Percentiles rank a stretch among this genome's conserved stretches.
phyloP scores from a whole-genome alignment of 2,113 vertebrate species.

The Siniperca knerii region DNA sequence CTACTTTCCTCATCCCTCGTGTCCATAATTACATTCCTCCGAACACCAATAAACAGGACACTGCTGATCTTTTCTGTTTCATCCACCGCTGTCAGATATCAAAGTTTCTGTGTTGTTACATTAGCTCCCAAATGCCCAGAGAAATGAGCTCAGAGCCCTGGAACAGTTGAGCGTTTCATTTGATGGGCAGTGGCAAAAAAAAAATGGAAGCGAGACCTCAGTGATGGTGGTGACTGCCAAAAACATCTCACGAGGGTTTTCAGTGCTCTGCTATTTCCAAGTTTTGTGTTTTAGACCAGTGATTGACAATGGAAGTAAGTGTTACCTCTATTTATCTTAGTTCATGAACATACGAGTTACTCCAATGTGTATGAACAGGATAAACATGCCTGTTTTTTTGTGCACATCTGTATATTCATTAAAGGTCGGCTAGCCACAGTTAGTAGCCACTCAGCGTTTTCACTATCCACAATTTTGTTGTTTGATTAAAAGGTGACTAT shows the following conservation, averaged over 20 bases:
- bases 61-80: slow-evolving; percentile 28
- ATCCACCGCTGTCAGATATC: slow-evolving; percentile 35
- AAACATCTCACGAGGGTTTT: slow-evolving; percentile 5
- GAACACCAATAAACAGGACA: slow-evolving; percentile 25
- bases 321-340: not conserved
- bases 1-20: slow-evolving; percentile 14
- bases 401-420: too few species aligned
- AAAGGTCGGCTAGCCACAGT: too few species aligned
- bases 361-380: not conserved
- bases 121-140: slow-evolving; percentile 43
- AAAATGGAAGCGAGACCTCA: slow-evolving; percentile 25
- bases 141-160: slow-evolving; percentile 15
- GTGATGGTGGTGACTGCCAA: slow-evolving; percentile 27
- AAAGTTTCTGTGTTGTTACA: slow-evolving; percentile 40
- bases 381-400: not conserved
- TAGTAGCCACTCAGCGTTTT: too few species aligned
- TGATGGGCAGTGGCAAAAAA: slow-evolving; percentile 34
- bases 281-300: slow-evolving; percentile 1
- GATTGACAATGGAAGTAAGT: slow-evolving; percentile 6
- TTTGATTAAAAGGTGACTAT: too few species aligned
- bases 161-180: slow-evolving; percentile 23
- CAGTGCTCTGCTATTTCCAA: slow-evolving; percentile 21
- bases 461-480: too few species aligned
- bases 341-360: not conserved
- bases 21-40: slow-evolving; percentile 25